These are phyloP conservation scores for Parasteatoda lunata DNA, from an alignment of 2,888 invertebrate species.

Conservation along the genomic window DNA sequence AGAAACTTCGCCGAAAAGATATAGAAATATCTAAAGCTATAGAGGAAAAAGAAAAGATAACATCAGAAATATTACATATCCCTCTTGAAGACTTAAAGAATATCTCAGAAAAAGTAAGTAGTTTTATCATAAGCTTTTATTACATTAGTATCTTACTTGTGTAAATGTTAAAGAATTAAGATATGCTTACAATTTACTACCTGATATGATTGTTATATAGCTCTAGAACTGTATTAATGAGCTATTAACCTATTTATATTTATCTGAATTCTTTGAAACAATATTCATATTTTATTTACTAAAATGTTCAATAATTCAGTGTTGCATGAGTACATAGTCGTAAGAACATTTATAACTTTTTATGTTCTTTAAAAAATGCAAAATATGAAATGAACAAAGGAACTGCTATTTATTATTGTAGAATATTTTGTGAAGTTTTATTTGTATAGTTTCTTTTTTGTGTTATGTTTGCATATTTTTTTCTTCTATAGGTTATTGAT, in stretches of 20 bases:
- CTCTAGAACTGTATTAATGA: too few relatives aligned
- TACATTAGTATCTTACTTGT: not conserved
- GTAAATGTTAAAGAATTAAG: too few relatives aligned
- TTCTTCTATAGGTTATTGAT: slow-evolving; percentile 23
- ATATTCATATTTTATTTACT: too few relatives aligned
- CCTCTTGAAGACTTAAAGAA: slow-evolving; percentile 81
- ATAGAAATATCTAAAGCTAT: slow-evolving; percentile 82
- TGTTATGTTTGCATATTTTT: not conserved
- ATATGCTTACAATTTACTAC: too few relatives aligned
- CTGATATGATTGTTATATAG: too few relatives aligned
- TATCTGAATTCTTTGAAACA: too few relatives aligned
- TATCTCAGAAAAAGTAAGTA: not conserved
- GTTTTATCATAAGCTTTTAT: not conserved
- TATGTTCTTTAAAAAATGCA: not conserved
- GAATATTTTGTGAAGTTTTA: not conserved
- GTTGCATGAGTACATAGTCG: too few relatives aligned
- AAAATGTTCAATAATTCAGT: too few relatives aligned
- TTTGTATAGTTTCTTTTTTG: not conserved
- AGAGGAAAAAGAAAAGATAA: slow-evolving; percentile 83
- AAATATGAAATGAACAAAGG: too few relatives aligned
- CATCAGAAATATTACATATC: slow-evolving; percentile 85
- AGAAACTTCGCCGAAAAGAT: slow-evolving; percentile 84
- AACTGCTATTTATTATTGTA: not conserved
- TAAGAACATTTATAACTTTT: too few relatives aligned
- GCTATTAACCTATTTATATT: too few relatives aligned